phyloP scores from a whole-genome alignment of 2,113 vertebrate species.

The Peucedramus taeniatus region DNA sequence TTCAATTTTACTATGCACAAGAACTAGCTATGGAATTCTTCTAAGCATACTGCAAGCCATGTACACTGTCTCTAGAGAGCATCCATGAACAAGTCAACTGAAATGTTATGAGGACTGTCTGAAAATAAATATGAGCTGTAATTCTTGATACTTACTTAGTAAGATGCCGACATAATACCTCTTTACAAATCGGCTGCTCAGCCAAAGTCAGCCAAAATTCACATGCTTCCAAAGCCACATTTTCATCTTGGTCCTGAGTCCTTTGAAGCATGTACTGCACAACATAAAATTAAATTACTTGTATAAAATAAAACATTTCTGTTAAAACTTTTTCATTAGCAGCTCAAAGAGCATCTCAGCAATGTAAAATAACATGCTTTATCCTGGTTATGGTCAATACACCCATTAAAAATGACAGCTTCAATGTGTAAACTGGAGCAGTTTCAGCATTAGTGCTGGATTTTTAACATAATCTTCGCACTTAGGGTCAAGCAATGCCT shows the following conservation, averaged over 20 bases:
- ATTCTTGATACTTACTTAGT: slow-evolving; percentile 79
- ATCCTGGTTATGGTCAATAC: neutral
- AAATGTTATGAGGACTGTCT: neutral
- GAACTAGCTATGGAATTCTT: neutral
- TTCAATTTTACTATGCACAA: neutral
- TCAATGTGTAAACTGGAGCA: neutral
- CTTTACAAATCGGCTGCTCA: slow-evolving; percentile 96
- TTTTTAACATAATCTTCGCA: neutral
- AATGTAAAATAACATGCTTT: neutral
- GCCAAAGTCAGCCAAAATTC: slow-evolving; percentile 97
- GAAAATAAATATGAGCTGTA: neutral
- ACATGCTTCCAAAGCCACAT: slow-evolving; percentile 95
- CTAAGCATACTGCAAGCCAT: neutral
- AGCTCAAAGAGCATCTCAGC: neutral
- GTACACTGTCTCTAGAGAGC: neutral
- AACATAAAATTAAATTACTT: neutral
- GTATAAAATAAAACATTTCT: neutral
- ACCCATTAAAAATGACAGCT: neutral
- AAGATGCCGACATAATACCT: slow-evolving; percentile 90
- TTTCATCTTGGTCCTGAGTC: slow-evolving; percentile 96
- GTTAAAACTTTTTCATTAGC: neutral
- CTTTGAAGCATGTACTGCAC: slow-evolving; percentile 93
- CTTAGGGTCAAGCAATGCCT: neutral
- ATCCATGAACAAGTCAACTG: neutral
- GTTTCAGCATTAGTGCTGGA: neutral